A percentile compares a stretch with the other conserved stretches of the same genome.
These are phyloP conservation scores for Tuta absoluta DNA, from an alignment of 2,888 invertebrate species.

Conservation along the genomic window DNA sequence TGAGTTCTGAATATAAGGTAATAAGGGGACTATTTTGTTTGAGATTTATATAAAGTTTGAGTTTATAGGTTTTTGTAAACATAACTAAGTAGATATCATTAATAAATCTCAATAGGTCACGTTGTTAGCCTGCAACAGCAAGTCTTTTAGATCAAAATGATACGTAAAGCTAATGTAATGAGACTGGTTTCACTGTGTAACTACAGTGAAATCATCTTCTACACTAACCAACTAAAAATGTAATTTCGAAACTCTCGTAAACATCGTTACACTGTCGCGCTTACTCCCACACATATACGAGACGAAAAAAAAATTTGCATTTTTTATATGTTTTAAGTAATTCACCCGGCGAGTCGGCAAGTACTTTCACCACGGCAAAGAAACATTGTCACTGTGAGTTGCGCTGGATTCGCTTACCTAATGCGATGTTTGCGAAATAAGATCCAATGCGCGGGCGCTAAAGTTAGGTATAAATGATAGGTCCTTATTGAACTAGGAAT, in stretches of 20 bases:
- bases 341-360: constrained; percentile 45
- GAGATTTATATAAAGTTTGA: background rate
- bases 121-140: background rate
- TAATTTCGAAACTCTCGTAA: constrained; percentile 8
- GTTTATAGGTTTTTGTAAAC: too few relatives aligned
- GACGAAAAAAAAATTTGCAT: constrained; percentile 34
- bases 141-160: background rate
- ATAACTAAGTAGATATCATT: too few relatives aligned
- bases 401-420: constrained; percentile 71
- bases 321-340: constrained; percentile 46
- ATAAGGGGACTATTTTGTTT: background rate
- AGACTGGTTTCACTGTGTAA: background rate
- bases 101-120: too few relatives aligned
- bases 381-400: constrained; percentile 67
- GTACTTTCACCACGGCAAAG: constrained; percentile 68
- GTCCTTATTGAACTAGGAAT: constrained; percentile 26
- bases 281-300: background rate
- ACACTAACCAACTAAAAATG: background rate
- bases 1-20: background rate
- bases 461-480: constrained; percentile 49
- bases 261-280: constrained; percentile 2
- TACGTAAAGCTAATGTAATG: background rate
- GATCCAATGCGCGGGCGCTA: constrained; percentile 53
- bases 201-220: background rate
- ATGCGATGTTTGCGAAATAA: constrained; percentile 69